Base-by-base conservation (phyloP, 37 sponge, comb jelly and placozoan genomes). In the Agelas oroides region DNA sequence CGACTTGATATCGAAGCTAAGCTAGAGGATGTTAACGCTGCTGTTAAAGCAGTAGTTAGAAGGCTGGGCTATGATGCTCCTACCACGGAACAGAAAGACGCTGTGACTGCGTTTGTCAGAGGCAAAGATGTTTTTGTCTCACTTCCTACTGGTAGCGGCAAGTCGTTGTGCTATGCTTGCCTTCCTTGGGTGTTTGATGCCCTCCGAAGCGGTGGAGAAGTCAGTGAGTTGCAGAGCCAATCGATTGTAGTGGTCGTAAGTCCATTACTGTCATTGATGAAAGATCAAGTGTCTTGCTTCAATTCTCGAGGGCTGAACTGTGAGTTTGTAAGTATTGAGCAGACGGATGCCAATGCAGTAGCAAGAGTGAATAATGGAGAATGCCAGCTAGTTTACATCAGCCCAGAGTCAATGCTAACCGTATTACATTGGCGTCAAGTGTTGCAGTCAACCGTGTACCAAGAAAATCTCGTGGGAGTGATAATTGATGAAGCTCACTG, bases 71-170 rank as follows among this genome's bases (percentile, higher is more conserved):
- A 77, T 77, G 25, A 61, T 20, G 21, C 36, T 6, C 27, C 39
- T 37, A 59, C 63, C 24, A 21, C 23, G 37, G 60, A 71, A 8
- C 82, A 81, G 28, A 28, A 59, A 1, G 61, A 28, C 17, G 82
- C 71, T 14, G 59, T 83, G 21, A 33, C 16, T 30, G 34, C 57
- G 3, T 81, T 80, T 65, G 69, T 81, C 11, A 19, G 32, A 34
- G 82, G 82, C 5, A 71, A 30, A 19, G 82, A 81, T 72, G 83
- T 83, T 40, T 81, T 81, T 69, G n/a, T n/a, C n/a, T n/a, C n/a
- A n/a, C n/a, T n/a, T n/a, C n/a, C n/a, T 32, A 33, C 83, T 12
- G 83, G 74, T 20, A 83, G 83, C 35, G 83, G 83, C 39, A 83
- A 83, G 63, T 83, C 83, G 12, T 54, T 81, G 33, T 83, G 83